Evolutionary conservation across 1,140 invertebrate genomes (phyloP).

Genomic region (Microvelia longipes): DNA sequence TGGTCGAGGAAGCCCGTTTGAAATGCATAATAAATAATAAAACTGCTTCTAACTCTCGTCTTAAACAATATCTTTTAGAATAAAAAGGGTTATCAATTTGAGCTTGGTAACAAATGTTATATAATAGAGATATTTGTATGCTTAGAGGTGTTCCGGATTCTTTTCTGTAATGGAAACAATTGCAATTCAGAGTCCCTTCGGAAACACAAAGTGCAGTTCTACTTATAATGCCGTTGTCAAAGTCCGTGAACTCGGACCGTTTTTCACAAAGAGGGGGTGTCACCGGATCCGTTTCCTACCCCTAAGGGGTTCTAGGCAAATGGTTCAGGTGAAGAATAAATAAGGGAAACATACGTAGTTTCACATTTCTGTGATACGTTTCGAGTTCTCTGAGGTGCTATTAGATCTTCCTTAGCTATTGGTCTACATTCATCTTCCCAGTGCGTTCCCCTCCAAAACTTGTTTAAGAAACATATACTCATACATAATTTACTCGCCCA

Average conservation of each 20-base stretch:
- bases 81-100: no score
- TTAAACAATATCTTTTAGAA: no score
- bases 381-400: neutral
- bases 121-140: neutral
- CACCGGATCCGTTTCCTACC: neutral
- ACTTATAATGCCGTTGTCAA: neutral
- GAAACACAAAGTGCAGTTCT: neutral
- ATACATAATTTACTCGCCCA: neutral
- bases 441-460: neutral
- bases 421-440: neutral
- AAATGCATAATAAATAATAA: no score
- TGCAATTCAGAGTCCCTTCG: no score
- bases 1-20: no score
- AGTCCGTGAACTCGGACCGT: neutral
- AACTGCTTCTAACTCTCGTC: no score
- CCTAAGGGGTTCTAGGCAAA: neutral
- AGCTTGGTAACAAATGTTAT: neutral
- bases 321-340: neutral
- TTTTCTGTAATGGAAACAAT: no score
- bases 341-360: neutral
- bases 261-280: neutral
- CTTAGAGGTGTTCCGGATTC: no score
- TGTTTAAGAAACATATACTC: neutral
- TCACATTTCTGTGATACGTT: neutral
- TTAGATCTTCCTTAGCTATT: neutral